Percentiles rank a stretch among this genome's conserved stretches.
phyloP scores from a whole-genome alignment of 2,888 invertebrate species.

The Stegana nigrithorax region DNA sequence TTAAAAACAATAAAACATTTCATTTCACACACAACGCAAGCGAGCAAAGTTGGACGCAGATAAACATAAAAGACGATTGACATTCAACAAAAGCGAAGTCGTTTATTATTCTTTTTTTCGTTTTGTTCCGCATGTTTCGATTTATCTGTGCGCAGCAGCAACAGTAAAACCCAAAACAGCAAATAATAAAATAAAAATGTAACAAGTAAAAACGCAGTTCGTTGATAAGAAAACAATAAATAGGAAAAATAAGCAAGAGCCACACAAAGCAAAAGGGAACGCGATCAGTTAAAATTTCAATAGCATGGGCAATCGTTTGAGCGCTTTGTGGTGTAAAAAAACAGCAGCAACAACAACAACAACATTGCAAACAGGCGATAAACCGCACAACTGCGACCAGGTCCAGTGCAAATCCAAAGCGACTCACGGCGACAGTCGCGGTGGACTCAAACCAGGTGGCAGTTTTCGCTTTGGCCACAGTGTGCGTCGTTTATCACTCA shows the following conservation, averaged over 20 bases:
- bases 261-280: background rate
- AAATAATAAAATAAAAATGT: background rate
- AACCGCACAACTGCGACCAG: constrained; percentile 23
- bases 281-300: constrained; percentile 1
- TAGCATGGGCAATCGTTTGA: constrained; percentile 68
- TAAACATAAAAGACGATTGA: too few species aligned
- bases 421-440: constrained; percentile 13
- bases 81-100: too few species aligned
- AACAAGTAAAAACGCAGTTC: background rate
- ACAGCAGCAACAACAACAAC: constrained; percentile 33
- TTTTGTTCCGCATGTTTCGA: constrained; percentile 6
- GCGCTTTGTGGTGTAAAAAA: constrained; percentile 68
- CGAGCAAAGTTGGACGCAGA: too few species aligned
- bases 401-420: too few species aligned
- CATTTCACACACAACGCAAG: too few species aligned
- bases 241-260: background rate
- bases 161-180: too few species aligned
- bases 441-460: constrained; percentile 30
- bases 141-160: too few species aligned
- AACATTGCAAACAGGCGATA: constrained; percentile 43
- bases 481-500: constrained; percentile 55
- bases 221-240: background rate
- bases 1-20: too few species aligned
- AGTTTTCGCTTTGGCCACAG: constrained; percentile 46
- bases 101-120: background rate